Percentiles rank a stretch among this genome's conserved stretches.
Evolutionary conservation across 2,797 vertebrate genomes (phyloP).

Genomic region (Melopsittacus undulatus): DNA sequence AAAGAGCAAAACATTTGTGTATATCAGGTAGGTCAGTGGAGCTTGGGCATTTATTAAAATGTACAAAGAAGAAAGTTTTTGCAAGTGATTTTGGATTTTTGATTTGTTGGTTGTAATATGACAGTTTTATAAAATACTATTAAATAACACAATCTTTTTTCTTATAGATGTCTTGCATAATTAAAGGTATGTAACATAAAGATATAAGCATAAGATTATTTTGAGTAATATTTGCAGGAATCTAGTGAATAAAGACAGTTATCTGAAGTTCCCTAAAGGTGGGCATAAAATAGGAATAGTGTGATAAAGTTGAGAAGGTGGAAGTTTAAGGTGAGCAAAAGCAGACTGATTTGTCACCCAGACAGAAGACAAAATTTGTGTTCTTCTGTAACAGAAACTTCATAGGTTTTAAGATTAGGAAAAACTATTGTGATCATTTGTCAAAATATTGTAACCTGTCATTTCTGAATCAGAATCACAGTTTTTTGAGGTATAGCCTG

Average conservation of each 20-base stretch:
- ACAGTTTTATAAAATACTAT: not conserved
- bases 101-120: accelerated
- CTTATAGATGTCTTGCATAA: not conserved
- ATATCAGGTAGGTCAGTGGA: not conserved
- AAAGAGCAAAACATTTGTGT: not conserved
- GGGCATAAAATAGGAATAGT: not conserved
- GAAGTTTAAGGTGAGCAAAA: not conserved
- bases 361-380: not conserved
- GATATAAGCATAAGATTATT: not conserved
- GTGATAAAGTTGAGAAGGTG: not conserved
- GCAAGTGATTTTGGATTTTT: not conserved
- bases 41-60: accelerated
- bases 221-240: not conserved
- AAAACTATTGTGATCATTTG: not conserved
- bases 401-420: not conserved
- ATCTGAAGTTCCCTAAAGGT: not conserved
- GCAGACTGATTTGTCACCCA: not conserved
- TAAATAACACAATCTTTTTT: not conserved
- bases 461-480: not conserved
- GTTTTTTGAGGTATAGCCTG: not conserved
- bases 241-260: not conserved
- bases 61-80: not conserved
- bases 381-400: not conserved
- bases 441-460: not conserved
- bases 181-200: not conserved